A percentile compares a stretch with the other conserved stretches of the same genome.
phyloP scores from a whole-genome alignment of 2,113 vertebrate species.

The Gymnarchus niloticus region DNA sequence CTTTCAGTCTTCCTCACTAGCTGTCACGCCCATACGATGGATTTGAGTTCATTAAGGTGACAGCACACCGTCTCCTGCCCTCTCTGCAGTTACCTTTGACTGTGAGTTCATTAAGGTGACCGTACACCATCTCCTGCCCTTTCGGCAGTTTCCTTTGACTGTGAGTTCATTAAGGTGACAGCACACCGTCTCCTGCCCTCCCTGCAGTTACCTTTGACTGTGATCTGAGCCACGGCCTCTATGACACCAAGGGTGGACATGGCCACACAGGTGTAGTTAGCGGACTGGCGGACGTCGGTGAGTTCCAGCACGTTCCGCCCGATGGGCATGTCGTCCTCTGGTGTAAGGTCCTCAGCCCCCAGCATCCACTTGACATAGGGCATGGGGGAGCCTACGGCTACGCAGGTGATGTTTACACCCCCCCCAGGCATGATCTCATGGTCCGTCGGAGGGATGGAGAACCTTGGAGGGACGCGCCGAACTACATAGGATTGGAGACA shows the following conservation, averaged over 20 bases:
- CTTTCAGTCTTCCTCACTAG: neutral
- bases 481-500: constrained; percentile 70
- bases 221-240: constrained; percentile 93
- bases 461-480: constrained; percentile 89
- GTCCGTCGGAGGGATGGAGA: constrained; percentile 95
- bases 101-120: constrained; percentile 54
- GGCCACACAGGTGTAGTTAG: constrained; percentile 97
- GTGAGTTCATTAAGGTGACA: constrained; percentile 54
- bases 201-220: constrained; percentile 81
- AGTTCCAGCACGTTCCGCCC: constrained; percentile 94
- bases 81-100: constrained; percentile 78
- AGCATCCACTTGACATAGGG: constrained; percentile 99
- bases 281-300: constrained; percentile 92
- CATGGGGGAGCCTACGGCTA: constrained; percentile 96
- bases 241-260: constrained; percentile 98
- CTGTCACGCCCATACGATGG: neutral
- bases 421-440: constrained; percentile 98
- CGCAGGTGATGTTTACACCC: constrained; percentile 95
- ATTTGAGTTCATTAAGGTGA: neutral
- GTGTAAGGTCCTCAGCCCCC: constrained; percentile 93
- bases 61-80: neutral
- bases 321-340: constrained; percentile 98
- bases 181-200: neutral
- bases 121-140: neutral
- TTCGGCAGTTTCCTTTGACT: constrained; percentile 79